Percentiles rank a stretch among this genome's conserved stretches.
phyloP scores from a whole-genome alignment of 2,888 invertebrate genomes.

The Eristalinus sepulchralis region DNA sequence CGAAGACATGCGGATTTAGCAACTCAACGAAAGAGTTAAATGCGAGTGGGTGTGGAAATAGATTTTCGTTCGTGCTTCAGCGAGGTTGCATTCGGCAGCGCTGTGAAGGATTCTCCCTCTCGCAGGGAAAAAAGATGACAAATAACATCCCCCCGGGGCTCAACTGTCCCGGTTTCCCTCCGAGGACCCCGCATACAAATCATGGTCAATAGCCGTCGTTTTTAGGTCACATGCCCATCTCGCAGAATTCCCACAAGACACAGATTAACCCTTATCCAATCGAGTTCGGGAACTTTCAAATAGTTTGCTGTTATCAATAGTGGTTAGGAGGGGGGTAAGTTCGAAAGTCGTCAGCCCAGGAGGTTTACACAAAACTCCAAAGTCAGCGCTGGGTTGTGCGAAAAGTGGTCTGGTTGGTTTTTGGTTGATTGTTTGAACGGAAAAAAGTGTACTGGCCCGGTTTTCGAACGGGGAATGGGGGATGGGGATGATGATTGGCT shows the following conservation, averaged over 20 bases:
- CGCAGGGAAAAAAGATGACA: background rate
- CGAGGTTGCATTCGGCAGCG: background rate
- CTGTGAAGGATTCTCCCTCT: background rate
- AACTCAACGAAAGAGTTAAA: background rate
- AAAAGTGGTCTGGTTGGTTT: background rate
- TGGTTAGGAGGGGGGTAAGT: background rate
- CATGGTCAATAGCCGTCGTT: constrained; percentile 28
- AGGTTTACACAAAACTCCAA: background rate
- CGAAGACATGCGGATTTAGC: background rate
- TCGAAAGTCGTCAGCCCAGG: background rate
- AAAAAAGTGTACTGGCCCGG: background rate
- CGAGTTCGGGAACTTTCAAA: background rate
- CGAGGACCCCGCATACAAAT: constrained; percentile 26
- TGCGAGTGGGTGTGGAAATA: background rate
- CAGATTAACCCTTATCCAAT: background rate
- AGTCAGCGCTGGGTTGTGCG: background rate
- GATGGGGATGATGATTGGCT: background rate
- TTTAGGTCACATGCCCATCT: constrained; percentile 23
- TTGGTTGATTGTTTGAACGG: background rate
- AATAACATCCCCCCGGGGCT: background rate
- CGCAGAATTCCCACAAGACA: background rate
- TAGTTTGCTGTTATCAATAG: background rate
- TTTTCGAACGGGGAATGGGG: background rate
- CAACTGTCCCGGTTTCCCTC: background rate
- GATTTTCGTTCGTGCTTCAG: background rate